phyloP scores from a whole-genome alignment of 2,888 invertebrate genomes.

The Choreutis nemorana region DNA sequence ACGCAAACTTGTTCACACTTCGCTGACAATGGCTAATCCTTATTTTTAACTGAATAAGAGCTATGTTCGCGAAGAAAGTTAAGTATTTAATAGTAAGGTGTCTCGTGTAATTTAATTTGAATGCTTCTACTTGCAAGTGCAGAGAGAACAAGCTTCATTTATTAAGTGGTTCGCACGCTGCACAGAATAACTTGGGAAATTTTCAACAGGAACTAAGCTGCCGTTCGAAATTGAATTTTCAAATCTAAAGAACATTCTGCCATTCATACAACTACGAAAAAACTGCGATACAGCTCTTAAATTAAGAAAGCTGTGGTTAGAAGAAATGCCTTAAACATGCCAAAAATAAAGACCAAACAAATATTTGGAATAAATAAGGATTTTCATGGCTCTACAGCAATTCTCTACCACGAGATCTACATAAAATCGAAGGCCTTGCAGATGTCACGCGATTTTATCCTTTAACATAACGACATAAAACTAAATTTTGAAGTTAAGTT shows the following conservation, averaged over 20 bases:
- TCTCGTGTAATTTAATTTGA: conserved; percentile 27
- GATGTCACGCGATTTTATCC: too few species aligned
- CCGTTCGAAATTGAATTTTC: conserved; percentile 5
- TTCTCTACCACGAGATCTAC: too few species aligned
- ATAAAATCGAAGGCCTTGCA: too few species aligned
- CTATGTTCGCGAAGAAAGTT: too few species aligned
- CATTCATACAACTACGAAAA: conserved; percentile 5
- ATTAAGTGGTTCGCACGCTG: conserved; percentile 16
- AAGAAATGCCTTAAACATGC: conserved; percentile 24
- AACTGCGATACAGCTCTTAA: conserved; percentile 13
- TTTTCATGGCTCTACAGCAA: conserved; percentile 17
- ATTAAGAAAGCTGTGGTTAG: conserved; percentile 15
- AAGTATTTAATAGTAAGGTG: conserved; percentile 14
- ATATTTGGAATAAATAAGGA: conserved; percentile 42
- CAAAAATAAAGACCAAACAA: conserved; percentile 33
- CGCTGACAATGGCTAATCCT: too few species aligned
- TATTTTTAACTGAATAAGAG: too few species aligned
- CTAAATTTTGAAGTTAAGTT: too few species aligned
- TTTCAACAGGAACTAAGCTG: too few species aligned
- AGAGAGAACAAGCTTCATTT: conserved; percentile 20
- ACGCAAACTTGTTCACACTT: too few species aligned
- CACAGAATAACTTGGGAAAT: too few species aligned
- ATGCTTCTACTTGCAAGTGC: conserved; percentile 13
- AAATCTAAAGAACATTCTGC: background rate
- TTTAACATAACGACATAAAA: too few species aligned